Evolutionary conservation across 2,113 vertebrate species (phyloP).

Genomic region (Ceyx margarethae): DNA sequence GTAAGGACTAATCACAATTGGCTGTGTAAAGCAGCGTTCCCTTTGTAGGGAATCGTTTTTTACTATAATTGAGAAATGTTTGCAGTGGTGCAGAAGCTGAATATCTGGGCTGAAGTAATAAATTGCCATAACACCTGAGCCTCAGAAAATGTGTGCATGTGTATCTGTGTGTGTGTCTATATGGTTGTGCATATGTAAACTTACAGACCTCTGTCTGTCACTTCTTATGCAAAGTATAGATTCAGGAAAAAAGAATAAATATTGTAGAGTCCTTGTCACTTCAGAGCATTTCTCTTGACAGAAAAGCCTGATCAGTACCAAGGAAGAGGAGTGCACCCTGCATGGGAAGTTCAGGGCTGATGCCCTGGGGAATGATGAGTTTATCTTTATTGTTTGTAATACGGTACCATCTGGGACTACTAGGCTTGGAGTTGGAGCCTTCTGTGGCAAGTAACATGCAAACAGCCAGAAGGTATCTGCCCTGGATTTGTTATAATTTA

Average conservation of each 20-base stretch:
- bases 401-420: neutral
- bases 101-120: neutral
- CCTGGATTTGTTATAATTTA: neutral
- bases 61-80: neutral
- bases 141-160: neutral
- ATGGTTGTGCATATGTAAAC: neutral
- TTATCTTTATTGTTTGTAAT: slow-evolving; percentile 1
- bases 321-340: neutral
- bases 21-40: neutral
- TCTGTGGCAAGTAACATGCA: neutral
- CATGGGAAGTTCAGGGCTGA: neutral
- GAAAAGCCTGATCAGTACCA: neutral
- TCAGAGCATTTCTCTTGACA: neutral
- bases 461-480: neutral
- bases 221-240: neutral
- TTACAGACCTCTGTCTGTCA: neutral
- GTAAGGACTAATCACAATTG: neutral
- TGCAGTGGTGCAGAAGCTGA: neutral
- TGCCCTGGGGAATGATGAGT: neutral
- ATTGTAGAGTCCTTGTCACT: neutral
- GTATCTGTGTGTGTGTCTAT: neutral
- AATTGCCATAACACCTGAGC: neutral
- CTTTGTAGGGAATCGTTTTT: neutral
- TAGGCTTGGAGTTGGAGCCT: neutral
- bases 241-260: neutral